A percentile compares a stretch with the other conserved stretches of the same genome.
Evolutionary conservation across 1,140 invertebrate genomes (phyloP).

Genomic region (Aphaenogaster rudis): DNA sequence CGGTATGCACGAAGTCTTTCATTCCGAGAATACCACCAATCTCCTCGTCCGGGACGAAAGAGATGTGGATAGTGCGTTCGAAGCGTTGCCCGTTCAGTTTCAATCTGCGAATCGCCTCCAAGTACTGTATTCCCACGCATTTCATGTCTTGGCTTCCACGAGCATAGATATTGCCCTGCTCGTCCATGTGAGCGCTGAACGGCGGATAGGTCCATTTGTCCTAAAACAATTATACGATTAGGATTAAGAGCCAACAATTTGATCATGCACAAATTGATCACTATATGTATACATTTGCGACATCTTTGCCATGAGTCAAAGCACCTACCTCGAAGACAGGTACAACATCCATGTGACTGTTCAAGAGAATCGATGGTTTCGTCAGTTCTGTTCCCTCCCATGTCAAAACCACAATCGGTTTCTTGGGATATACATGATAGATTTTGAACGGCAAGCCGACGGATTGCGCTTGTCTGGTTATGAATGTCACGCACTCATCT

Average conservation of each 20-base stretch:
- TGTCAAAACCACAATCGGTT: conserved; percentile 94
- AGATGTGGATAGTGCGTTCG: conserved; percentile 88
- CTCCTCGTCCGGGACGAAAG: conserved; percentile 94
- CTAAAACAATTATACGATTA: conserved; percentile 77
- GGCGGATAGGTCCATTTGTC: conserved; percentile 94
- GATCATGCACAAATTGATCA: neutral
- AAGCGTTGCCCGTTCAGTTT: conserved; percentile 87
- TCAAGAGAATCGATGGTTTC: conserved; percentile 92
- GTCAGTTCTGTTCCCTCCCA: conserved; percentile 92
- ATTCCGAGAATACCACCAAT: conserved; percentile 95
- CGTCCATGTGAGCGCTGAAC: conserved; percentile 92
- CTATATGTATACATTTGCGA: neutral
- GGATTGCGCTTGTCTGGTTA: conserved; percentile 90
- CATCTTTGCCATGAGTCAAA: neutral
- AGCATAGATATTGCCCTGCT: conserved; percentile 93
- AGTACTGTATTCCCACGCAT: conserved; percentile 93
- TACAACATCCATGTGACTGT: conserved; percentile 98
- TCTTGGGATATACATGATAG: conserved; percentile 88
- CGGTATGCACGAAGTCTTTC: conserved; percentile 92
- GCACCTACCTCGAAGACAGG: conserved; percentile 93
- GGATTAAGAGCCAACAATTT: neutral
- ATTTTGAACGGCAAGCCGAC: conserved; percentile 90
- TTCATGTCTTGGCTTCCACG: conserved; percentile 95
- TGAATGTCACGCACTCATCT: conserved; percentile 92
- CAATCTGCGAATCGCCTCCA: conserved; percentile 92